These are phyloP conservation scores for Amblyopsis hoosieri DNA, from an alignment of 2,797 vertebrate species.

Conservation along the genomic window DNA sequence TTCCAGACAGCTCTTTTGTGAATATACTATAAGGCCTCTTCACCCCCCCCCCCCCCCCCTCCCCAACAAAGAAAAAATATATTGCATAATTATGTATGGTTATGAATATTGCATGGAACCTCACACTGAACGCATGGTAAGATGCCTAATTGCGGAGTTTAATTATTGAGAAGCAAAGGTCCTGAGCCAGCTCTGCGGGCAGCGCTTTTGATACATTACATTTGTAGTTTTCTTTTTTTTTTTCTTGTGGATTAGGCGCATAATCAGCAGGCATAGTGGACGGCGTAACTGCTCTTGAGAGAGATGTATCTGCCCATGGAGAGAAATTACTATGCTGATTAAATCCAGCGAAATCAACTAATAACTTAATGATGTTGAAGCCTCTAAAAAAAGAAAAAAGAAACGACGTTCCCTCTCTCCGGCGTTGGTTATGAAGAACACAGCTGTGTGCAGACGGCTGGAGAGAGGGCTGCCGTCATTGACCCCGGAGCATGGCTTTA, in stretches of 20 bases:
- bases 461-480: constrained; percentile 54
- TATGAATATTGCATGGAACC: constrained; percentile 83
- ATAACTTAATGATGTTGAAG: constrained; percentile 78
- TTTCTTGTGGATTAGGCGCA: constrained; percentile 69
- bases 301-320: constrained; percentile 82
- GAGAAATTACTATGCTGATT: constrained; percentile 86
- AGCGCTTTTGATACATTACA: constrained; percentile 87
- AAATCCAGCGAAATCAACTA: constrained; percentile 85
- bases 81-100: constrained; percentile 82
- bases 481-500: constrained; percentile 67
- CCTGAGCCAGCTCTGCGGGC: constrained; percentile 71
- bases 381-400: constrained; percentile 54
- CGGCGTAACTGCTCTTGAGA: constrained; percentile 85
- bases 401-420: constrained; percentile 40
- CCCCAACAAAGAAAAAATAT: constrained; percentile 54
- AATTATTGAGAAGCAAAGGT: constrained; percentile 89
- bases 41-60: constrained; percentile 46
- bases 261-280: constrained; percentile 85
- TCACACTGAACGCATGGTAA: constrained; percentile 78
- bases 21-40: constrained; percentile 62
- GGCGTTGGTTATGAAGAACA: constrained; percentile 48
- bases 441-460: constrained; percentile 50
- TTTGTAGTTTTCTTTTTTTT: constrained; percentile 89
- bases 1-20: constrained; percentile 73
- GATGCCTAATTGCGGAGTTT: constrained; percentile 84